Base-by-base conservation (phyloP, 2,888 invertebrate genomes). In the Ochropleura leucogaster region DNA sequence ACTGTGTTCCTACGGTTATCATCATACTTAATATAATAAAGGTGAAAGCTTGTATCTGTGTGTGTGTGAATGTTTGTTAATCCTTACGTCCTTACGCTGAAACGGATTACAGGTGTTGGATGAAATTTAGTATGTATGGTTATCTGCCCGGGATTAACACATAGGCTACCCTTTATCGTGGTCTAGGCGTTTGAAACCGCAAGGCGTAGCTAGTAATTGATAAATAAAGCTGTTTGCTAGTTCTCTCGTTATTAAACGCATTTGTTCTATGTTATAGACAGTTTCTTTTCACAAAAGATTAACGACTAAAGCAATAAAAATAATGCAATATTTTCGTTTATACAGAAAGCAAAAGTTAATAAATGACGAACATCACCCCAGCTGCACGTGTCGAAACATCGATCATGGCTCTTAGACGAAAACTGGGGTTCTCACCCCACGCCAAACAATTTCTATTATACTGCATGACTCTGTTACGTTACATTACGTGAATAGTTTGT, bases 361-460 rank as follows among this genome's bases (percentile, higher is more conserved):
- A 92, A 92, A 92, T 90, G 91, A 91, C 85, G 83, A 86, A 81
- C 85, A 87, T 83, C 88, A 79, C 89, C 90, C 91, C 87, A 80
- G 72, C 82, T 82, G 92, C 90, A 91, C 91, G 91, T 90, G 92
- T 91, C 90, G 88, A 90, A 82, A 90, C 93, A 93, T 93, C 93
- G 90, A 93, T 93, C 93, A 92, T 88, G 88, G 89, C 87, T 88
- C 88, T 89, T 89, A 89, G 88, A 85, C 86, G 74, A 84, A 77
- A 86, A 83, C 84, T 74, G 87, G 91, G 90, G 91, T 85, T 72
- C 81, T 74, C 78, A 85, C 87, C 88, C 88, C 78, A 84, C 77
- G 71, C 69, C 84, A 86, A 88, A 86, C 85, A 86, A 76, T 86
- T 80, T 83, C 77, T 81, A 76, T 81, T 85, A 77, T 64, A 55